These are phyloP conservation scores for Hylia prasina DNA, from an alignment of 2,113 vertebrate species.

Conservation along the genomic window DNA sequence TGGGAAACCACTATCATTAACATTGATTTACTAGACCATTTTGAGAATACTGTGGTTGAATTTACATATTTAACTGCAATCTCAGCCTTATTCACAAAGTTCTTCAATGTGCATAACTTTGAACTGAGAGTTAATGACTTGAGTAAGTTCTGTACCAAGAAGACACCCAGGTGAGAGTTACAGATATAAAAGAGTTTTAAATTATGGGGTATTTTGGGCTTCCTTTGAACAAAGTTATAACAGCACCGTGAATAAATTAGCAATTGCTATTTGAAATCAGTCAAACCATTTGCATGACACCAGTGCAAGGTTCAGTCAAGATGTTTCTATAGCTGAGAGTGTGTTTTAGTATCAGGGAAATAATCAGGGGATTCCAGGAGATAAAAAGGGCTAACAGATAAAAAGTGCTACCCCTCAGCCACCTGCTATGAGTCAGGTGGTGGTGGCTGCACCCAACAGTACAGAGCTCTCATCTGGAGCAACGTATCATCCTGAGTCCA, in stretches of 20 bases:
- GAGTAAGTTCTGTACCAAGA: background rate
- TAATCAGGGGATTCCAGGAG: background rate
- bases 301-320: slow-evolving; percentile 10
- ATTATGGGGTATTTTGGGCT: slow-evolving; percentile 8
- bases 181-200: slow-evolving; percentile 11
- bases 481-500: background rate
- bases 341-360: background rate
- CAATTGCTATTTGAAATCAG: slow-evolving; percentile 37
- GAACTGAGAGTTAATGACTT: slow-evolving; percentile 36
- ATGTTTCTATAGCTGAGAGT: background rate
- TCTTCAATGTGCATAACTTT: slow-evolving; percentile 26
- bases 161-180: background rate
- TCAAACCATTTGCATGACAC: slow-evolving; percentile 16
- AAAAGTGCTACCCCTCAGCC: background rate
- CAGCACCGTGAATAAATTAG: slow-evolving; percentile 8
- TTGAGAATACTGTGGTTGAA: slow-evolving; percentile 28
- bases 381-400: background rate
- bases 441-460: background rate
- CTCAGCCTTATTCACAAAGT: slow-evolving; percentile 46
- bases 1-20: slow-evolving; percentile 17
- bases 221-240: slow-evolving; percentile 22
- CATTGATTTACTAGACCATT: slow-evolving; percentile 35
- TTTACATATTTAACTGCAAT: slow-evolving; percentile 49
- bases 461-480: background rate
- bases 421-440: background rate